These are phyloP conservation scores for Balearica regulorum DNA, from an alignment of 2,797 vertebrate genomes.

Conservation along the genomic window DNA sequence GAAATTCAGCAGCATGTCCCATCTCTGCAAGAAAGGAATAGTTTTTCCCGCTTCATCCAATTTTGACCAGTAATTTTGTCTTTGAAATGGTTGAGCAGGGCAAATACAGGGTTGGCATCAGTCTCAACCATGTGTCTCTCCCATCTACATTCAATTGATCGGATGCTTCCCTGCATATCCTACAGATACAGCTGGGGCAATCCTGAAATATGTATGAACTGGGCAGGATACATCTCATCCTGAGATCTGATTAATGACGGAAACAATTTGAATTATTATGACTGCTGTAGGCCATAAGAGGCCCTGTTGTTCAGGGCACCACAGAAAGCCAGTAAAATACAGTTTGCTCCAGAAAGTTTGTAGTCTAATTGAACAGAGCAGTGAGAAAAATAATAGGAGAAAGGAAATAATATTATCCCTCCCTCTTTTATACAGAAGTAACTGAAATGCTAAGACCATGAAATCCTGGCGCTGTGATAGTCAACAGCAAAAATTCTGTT, in stretches of 20 bases:
- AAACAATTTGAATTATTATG: background rate
- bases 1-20: background rate
- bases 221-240: background rate
- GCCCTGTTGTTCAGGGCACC: background rate
- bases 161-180: background rate
- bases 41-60: background rate
- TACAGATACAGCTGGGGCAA: background rate
- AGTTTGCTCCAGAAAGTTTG: background rate
- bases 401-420: background rate
- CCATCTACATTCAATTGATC: fast-evolving
- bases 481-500: background rate
- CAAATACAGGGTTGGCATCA: background rate
- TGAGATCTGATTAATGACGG: background rate
- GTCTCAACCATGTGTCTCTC: background rate
- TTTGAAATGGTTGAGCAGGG: background rate
- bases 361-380: background rate
- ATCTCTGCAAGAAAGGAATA: background rate
- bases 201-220: background rate
- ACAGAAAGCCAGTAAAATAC: background rate
- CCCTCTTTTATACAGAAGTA: background rate
- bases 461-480: background rate
- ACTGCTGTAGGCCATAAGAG: background rate
- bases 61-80: background rate
- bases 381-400: background rate
- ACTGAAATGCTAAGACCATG: constrained; percentile 29